Evolutionary conservation across 2,797 vertebrate genomes (phyloP).

Genomic region (Manis crassicaudata): DNA sequence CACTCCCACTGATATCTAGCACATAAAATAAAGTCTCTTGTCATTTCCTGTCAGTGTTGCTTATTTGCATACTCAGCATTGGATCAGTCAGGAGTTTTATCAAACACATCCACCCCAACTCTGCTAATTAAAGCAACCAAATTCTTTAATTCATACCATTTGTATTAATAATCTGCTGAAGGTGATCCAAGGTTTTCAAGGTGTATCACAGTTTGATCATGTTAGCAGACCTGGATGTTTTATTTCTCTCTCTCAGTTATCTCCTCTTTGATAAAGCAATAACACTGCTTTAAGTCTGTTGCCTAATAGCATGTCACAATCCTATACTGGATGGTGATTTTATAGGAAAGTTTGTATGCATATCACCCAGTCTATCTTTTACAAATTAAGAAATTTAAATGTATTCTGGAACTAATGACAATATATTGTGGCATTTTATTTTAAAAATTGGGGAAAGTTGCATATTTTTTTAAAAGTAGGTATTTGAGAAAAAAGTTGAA

Average conservation of each 20-base stretch:
- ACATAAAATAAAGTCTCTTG: slow-evolving; percentile 16
- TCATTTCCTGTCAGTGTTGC: not conserved
- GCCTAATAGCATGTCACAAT: slow-evolving; percentile 75
- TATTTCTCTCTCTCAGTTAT: slow-evolving; percentile 50
- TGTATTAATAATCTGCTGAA: slow-evolving; percentile 57
- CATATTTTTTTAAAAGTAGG: slow-evolving; percentile 86
- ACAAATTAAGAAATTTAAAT: slow-evolving; percentile 80
- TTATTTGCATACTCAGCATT: not conserved
- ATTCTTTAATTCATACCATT: not conserved
- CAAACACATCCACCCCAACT: slow-evolving; percentile 48
- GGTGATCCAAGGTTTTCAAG: slow-evolving; percentile 49
- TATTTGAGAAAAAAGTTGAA: slow-evolving; percentile 84
- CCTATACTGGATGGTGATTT: slow-evolving; percentile 79
- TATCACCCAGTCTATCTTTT: slow-evolving; percentile 82
- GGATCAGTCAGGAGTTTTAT: slow-evolving; percentile 63
- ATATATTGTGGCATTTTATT: slow-evolving; percentile 86
- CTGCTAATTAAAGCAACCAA: slow-evolving; percentile 36
- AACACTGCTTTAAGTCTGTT: slow-evolving; percentile 84
- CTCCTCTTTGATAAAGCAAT: slow-evolving; percentile 85
- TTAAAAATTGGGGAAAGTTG: slow-evolving; percentile 83
- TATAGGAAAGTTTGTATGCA: slow-evolving; percentile 83
- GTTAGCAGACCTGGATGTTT: slow-evolving; percentile 51
- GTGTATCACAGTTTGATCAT: not conserved
- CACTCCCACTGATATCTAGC: not conserved
- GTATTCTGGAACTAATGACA: slow-evolving; percentile 79